Evolutionary conservation across 1,140 invertebrate species (phyloP).

Genomic region (Leptoteleia sp.): DNA sequence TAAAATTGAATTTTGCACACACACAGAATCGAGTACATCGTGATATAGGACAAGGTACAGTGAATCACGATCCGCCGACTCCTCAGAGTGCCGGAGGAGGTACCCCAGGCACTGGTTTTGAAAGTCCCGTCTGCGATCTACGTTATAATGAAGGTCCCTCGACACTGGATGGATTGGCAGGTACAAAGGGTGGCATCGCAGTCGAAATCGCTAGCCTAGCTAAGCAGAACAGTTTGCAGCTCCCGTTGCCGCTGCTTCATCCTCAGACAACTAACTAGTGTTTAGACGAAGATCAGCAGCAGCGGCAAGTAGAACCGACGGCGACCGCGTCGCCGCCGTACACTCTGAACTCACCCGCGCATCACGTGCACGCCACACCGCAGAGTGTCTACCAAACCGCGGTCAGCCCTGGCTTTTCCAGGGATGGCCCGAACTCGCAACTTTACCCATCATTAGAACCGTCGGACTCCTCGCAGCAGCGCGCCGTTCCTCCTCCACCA

Average conservation of each 20-base stretch:
- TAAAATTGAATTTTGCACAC: not conserved
- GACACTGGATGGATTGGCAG: slow-evolving; percentile 75
- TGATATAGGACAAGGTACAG: slow-evolving; percentile 79
- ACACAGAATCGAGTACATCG: slow-evolving; percentile 85
- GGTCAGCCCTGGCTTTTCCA: slow-evolving; percentile 68
- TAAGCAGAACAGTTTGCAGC: slow-evolving; percentile 79
- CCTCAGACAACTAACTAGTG: slow-evolving; percentile 81
- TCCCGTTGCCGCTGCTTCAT: slow-evolving; percentile 79
- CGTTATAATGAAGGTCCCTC: slow-evolving; percentile 80
- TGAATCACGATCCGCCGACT: slow-evolving; percentile 79
- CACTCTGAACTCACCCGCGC: slow-evolving; percentile 74
- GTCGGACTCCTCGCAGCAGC: slow-evolving; percentile 64
- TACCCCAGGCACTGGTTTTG: slow-evolving; percentile 77
- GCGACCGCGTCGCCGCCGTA: slow-evolving; percentile 70
- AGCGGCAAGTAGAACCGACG: slow-evolving; percentile 66
- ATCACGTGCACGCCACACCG: slow-evolving; percentile 73
- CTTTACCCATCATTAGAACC: slow-evolving; percentile 73
- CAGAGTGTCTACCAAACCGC: slow-evolving; percentile 79
- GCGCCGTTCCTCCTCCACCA: slow-evolving; percentile 72
- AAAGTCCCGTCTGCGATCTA: slow-evolving; percentile 79
- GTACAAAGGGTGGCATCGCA: slow-evolving; percentile 73
- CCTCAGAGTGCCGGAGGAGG: slow-evolving; percentile 78
- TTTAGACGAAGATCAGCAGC: slow-evolving; percentile 72
- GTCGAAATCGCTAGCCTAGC: slow-evolving; percentile 78
- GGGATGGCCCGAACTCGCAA: slow-evolving; percentile 72